Evolutionary conservation across 1,140 invertebrate genomes (phyloP), one percentile per base, ranked within the genome.

Genomic region (Drosophila funebris): DNA sequence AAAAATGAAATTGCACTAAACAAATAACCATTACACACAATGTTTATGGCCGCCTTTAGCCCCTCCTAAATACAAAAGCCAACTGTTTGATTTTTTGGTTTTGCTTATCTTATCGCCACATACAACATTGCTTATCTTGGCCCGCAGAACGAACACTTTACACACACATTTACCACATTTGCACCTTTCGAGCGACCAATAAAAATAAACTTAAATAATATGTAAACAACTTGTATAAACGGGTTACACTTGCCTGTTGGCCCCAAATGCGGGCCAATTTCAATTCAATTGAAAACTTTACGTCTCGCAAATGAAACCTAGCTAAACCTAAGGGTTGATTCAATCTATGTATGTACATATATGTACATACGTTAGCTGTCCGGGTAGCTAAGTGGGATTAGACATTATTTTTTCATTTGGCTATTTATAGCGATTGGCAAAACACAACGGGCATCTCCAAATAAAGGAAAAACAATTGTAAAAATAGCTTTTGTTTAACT

Each of bases 151-250:
- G 27, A 53, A 46, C 39, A 66, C 36, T 66, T 71, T 79, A 74
- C 50, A 77, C 61, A 78, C 27, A 18, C 54, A 76, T 63, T 78
- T 48, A 36, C 53, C 16, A 16, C 14, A 36, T 36, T 73, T 54
- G 57, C 66, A 58, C 60, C 44, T 66, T 62, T 67, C n/a, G 22
- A 33, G 24, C 44, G 22, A 18, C 24, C 43, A 46, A 78, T 82
- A 88, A 87, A 84, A 85, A 71, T 77, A 84, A 85, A 84, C 60
- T 69, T 82, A 88, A 87, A 88, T 68, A 76, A 76, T 83, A 76
- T 88, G 72, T 83, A 82, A 78, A 82, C 76, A 83, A 62, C 39
- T n/a, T 13, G 20, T 66, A 62, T 68, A 58, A 78, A 77, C 82
- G 74, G 82, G 82, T 56, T 52, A 27, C 41, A 50, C 41, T 53